Percentiles rank a stretch among this genome's conserved stretches.
phyloP scores from a whole-genome alignment of 30 jellyfish, hydroid and myxozoan species.

The Aurelia sp. region DNA sequence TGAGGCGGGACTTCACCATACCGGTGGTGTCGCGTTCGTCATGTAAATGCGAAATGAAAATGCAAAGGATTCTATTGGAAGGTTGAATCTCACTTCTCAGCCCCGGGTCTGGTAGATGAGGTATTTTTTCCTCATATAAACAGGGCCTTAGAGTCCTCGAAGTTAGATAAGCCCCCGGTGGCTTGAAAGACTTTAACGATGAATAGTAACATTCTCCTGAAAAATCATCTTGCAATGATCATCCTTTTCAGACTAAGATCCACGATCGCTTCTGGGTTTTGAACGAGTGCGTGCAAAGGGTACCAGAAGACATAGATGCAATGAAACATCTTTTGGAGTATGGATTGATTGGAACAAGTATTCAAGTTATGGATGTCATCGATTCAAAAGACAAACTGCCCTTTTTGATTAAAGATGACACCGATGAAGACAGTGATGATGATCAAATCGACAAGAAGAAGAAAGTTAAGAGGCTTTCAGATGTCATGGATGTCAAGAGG shows the following conservation, averaged over 20 bases:
- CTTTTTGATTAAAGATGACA: constrained; percentile 10
- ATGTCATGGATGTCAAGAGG: constrained; percentile 4
- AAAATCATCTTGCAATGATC: background rate
- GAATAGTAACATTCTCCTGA: too few relatives aligned
- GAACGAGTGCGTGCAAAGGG: constrained; percentile 94
- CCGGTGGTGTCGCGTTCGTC: too few relatives aligned
- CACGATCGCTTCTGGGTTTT: constrained; percentile 95
- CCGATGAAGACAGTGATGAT: constrained; percentile 28
- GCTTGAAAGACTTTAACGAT: too few relatives aligned
- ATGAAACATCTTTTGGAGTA: constrained; percentile 84
- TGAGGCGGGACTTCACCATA: too few relatives aligned
- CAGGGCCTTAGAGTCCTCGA: too few relatives aligned
- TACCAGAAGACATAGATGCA: constrained; percentile 95
- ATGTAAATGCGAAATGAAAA: too few relatives aligned
- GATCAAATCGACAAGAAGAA: background rate
- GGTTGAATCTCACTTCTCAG: too few relatives aligned
- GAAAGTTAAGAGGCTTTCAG: background rate
- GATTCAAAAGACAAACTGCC: constrained; percentile 56
- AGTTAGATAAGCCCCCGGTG: too few relatives aligned
- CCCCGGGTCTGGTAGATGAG: too few relatives aligned
- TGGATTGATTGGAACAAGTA: constrained; percentile 89
- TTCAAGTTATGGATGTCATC: constrained; percentile 54
- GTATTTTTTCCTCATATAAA: too few relatives aligned
- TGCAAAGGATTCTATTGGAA: too few relatives aligned
- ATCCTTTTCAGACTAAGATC: constrained; percentile 69